Percentiles rank a stretch among this genome's conserved stretches.
Conservation (phyloP, 2,113 vertebrate genomes). For the Tangachromis dhanisi region DNA sequence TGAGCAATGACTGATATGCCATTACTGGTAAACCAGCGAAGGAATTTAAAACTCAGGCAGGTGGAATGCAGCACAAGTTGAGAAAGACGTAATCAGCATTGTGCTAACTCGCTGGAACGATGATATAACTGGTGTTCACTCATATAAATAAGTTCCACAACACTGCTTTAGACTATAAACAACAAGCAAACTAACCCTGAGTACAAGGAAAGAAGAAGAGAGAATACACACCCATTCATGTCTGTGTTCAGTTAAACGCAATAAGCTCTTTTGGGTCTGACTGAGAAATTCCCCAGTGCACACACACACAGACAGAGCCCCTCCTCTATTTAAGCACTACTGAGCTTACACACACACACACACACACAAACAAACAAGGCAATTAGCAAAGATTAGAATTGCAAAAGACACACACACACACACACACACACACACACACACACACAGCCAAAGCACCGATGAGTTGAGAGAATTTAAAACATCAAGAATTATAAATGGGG, state of each 20-base stretch:
- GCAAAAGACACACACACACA: neutral
- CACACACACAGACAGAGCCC: constrained; percentile 17
- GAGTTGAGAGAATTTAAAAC: neutral
- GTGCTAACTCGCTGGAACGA: neutral
- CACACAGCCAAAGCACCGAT: neutral
- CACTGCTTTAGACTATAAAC: neutral
- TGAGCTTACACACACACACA: neutral
- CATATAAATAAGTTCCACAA: neutral
- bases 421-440: neutral
- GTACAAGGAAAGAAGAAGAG: neutral
- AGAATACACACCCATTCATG: neutral
- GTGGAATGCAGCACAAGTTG: neutral
- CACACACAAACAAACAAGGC: constrained; percentile 1
- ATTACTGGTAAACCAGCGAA: neutral
- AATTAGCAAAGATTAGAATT: constrained; percentile 33
- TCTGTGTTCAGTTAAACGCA: constrained; percentile 25
- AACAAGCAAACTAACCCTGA: neutral
- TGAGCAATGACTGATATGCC: neutral
- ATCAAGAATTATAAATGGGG: neutral
- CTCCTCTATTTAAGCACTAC: constrained; percentile 20
- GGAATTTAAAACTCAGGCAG: neutral
- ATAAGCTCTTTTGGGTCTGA: constrained; percentile 33
- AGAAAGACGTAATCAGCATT: neutral
- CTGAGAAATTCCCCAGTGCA: constrained; percentile 45
- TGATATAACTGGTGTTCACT: neutral